Evolutionary conservation across 2,888 invertebrate genomes (phyloP).

Genomic region (Eupithecia subfuscata): DNA sequence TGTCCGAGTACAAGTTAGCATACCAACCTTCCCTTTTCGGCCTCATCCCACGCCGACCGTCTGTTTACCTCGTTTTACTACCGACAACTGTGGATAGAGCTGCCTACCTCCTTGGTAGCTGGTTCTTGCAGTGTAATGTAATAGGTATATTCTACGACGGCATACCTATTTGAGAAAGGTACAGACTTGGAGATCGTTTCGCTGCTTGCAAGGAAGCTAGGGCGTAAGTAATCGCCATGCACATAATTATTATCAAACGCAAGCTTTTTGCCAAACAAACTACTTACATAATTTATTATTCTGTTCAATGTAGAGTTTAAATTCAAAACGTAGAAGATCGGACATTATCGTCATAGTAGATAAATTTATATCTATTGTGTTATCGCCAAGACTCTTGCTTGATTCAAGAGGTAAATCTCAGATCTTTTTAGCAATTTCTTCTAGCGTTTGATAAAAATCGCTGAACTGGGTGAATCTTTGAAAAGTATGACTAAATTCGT

Average conservation of each 20-base stretch:
- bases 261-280: neutral
- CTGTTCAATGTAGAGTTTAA: neutral
- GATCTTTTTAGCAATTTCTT: no score
- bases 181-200: slow-evolving; percentile 6
- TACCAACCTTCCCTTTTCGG: slow-evolving; percentile 1
- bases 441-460: no score
- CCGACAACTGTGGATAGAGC: slow-evolving; percentile 7
- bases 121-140: neutral
- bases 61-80: slow-evolving; percentile 16
- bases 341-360: no score
- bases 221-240: neutral
- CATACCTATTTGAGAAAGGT: slow-evolving; percentile 9
- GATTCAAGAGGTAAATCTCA: no score
- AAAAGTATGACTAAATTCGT: no score
- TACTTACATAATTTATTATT: neutral
- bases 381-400: no score
- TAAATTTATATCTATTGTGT: no score
- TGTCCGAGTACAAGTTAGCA: slow-evolving; percentile 30
- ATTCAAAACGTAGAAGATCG: neutral
- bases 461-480: no score
- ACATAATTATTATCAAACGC: neutral
- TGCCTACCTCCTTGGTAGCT: neutral
- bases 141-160: no score
- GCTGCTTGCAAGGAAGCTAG: neutral
- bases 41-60: neutral